These are phyloP conservation scores for Pan troglodytes DNA, from an alignment of 2,113 vertebrate species.

Conservation along the genomic window NHGRI_mPanTro3-v2.1_pri NC_072402.2:117715501-117716000, in stretches of 20 bases:
- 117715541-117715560: not conserved
- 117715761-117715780: not conserved
- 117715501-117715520: not conserved
- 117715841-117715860: not conserved
- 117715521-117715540: not conserved
- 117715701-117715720: not conserved
- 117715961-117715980: not conserved
- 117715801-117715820: not conserved
- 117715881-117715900: slow-evolving; percentile 1
- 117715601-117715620: not conserved
- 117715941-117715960: not conserved
- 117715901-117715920: not conserved
- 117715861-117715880: not conserved
- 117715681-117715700: not conserved
- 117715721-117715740: not conserved
- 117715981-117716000: not conserved
- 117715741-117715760: not conserved
- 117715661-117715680: not conserved
- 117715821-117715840: not conserved
- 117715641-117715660: not conserved
- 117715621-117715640: not conserved
- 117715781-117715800: not conserved
- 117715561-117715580: not conserved
- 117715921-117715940: not conserved
- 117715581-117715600: not conserved